Evolutionary conservation across 2,113 vertebrate genomes (phyloP).

Genomic region (Microcebus murinus): DNA sequence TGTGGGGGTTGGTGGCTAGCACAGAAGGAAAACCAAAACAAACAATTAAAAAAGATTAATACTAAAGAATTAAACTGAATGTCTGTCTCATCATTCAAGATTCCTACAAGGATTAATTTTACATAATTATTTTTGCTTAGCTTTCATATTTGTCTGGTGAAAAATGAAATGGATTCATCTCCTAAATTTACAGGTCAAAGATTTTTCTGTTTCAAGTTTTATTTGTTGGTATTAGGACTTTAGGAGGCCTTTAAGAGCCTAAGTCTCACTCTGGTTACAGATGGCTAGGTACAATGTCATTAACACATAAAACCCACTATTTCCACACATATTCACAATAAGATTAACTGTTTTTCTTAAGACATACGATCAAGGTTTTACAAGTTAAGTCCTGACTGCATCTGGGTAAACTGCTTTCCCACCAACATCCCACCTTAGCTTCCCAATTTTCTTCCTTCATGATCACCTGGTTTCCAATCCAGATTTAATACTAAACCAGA

Average conservation of each 20-base stretch:
- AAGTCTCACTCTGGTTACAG: neutral
- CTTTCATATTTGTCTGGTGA: conserved; percentile 27
- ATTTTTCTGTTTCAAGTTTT: neutral
- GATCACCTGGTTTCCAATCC: neutral
- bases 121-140: neutral
- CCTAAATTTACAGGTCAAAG: neutral
- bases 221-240: neutral
- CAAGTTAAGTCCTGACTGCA: neutral
- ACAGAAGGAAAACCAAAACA: neutral
- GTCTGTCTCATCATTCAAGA: neutral
- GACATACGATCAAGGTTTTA: neutral
- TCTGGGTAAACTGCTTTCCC: neutral
- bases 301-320: neutral
- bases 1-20: neutral
- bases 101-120: neutral
- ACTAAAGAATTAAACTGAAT: neutral
- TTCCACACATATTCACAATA: neutral
- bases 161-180: conserved; percentile 46
- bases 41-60: neutral
- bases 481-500: neutral
- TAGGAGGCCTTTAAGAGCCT: neutral
- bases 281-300: neutral
- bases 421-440: neutral
- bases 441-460: neutral
- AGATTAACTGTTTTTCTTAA: neutral